Percentiles rank a stretch among this genome's conserved stretches.
Evolutionary conservation across 2,797 vertebrate species (phyloP).

Genomic region (Chlorospingus semifuscus): DNA sequence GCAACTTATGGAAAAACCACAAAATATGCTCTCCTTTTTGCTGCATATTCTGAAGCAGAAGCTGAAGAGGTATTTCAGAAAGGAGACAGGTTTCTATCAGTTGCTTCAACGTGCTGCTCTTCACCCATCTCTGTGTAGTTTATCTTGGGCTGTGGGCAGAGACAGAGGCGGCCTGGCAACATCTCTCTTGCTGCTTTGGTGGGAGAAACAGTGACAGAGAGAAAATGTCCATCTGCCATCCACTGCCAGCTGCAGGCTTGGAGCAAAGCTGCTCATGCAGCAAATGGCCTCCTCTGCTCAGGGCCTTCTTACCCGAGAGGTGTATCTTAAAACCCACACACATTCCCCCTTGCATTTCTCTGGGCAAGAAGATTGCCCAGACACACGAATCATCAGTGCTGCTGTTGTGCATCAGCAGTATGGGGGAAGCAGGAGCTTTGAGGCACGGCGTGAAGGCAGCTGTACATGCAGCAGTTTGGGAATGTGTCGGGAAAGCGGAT

Average conservation of each 20-base stretch:
- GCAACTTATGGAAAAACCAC: background rate
- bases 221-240: background rate
- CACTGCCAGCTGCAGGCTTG: background rate
- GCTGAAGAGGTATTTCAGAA: background rate
- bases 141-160: background rate
- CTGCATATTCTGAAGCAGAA: background rate
- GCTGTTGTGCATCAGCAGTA: background rate
- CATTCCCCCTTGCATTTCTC: background rate
- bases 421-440: background rate
- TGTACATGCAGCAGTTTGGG: background rate
- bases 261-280: background rate
- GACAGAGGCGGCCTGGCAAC: background rate
- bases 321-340: background rate
- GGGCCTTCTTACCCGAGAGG: background rate
- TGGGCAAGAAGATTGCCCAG: background rate
- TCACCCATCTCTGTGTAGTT: background rate
- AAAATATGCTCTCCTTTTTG: background rate
- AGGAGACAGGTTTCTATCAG: background rate
- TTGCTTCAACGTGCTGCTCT: background rate
- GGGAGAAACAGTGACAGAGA: background rate
- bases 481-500: background rate
- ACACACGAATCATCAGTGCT: accelerated
- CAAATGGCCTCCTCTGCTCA: background rate
- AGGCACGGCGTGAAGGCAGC: background rate
- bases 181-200: background rate